A percentile compares a stretch with the other conserved stretches of the same genome.
Conservation (phyloP, 2,113 vertebrate species). For the Desmodus rotundus region DNA sequence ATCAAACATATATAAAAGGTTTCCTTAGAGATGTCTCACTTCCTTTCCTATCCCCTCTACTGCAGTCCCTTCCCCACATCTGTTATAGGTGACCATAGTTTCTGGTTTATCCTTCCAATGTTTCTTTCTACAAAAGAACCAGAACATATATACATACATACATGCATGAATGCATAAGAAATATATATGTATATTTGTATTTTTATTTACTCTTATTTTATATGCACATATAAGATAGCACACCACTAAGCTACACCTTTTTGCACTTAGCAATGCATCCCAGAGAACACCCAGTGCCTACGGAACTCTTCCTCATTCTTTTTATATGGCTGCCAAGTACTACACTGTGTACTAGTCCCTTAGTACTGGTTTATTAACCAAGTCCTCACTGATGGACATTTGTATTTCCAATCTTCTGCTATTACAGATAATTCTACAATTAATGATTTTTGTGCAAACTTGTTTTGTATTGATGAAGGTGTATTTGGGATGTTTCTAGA, state of each 20-base stretch:
- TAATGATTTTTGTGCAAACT: neutral
- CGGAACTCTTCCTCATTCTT: neutral
- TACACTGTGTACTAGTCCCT: neutral
- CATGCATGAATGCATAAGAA: neutral
- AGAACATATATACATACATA: neutral
- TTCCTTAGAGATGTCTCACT: neutral
- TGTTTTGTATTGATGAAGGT: neutral
- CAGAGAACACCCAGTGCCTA: neutral
- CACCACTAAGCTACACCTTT: neutral
- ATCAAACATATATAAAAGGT: neutral
- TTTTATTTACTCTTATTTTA: neutral
- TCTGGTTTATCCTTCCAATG: neutral
- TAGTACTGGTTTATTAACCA: neutral
- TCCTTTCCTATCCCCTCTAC: neutral
- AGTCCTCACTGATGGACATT: neutral
- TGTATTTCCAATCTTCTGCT: neutral
- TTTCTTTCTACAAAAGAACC: neutral
- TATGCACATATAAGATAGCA: neutral
- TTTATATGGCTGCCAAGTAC: neutral
- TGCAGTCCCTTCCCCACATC: fast-evolving
- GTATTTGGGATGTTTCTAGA: neutral
- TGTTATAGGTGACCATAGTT: neutral
- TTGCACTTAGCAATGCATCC: neutral
- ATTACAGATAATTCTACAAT: neutral
- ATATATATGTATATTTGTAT: neutral